phyloP scores from a whole-genome alignment of 2,113 vertebrate genomes.

The Bettongia penicillata region DNA sequence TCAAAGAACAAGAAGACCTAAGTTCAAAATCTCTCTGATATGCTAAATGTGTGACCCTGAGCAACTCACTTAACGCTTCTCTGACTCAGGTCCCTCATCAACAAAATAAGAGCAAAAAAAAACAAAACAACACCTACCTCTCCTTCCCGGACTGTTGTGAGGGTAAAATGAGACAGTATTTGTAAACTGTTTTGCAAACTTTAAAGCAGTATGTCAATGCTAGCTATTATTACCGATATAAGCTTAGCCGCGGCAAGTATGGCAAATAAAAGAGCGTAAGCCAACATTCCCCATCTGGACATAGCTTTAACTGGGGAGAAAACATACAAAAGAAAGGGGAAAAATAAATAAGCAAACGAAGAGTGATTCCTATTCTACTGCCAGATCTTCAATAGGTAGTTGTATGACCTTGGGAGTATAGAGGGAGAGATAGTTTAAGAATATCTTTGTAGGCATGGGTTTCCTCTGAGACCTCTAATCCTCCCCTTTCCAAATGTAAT shows the following conservation, averaged over 20 bases:
- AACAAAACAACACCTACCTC: neutral
- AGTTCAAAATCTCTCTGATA: neutral
- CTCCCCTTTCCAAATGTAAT: neutral
- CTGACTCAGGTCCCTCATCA: neutral
- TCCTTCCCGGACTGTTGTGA: neutral
- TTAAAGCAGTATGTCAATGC: neutral
- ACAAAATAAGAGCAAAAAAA: neutral
- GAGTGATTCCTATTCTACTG: neutral
- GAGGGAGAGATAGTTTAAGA: neutral
- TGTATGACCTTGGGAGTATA: neutral
- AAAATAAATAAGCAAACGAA: neutral
- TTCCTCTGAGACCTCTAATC: neutral
- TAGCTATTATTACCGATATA: neutral
- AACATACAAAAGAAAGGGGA: neutral
- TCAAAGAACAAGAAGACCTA: neutral
- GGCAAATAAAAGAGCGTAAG: neutral
- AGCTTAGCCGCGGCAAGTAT: neutral
- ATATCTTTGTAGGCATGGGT: neutral
- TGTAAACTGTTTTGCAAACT: neutral
- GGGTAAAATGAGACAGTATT: neutral
- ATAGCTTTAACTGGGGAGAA: neutral
- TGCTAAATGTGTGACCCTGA: neutral
- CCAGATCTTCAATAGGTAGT: neutral
- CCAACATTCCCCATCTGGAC: neutral
- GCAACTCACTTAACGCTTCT: neutral